Base-by-base conservation (phyloP, 2,113 vertebrate species). In the rat (Rattus norvegicus) region DNA sequence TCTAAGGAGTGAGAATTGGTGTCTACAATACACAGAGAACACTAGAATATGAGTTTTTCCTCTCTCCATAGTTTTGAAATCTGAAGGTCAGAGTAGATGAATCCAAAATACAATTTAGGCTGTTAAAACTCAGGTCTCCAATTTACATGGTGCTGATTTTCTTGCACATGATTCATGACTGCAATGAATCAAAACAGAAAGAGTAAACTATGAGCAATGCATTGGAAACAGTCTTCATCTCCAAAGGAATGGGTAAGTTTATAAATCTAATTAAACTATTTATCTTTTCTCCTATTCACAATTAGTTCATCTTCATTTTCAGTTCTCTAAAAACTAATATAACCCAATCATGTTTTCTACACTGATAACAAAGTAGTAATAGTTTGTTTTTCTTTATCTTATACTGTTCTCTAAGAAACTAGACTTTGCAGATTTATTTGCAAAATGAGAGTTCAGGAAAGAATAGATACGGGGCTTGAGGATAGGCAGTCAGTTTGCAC, bases 401-500 rank as follows among this genome's bases (percentile, higher is more conserved):
- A 30, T 4, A 56, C 3, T 88, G 20, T 13, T 2, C 6, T 56
- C 54, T 76, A 39, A 39, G n/a, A 24, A 3, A 43, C 17, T 6
- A 0, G 9, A 20, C 7, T 24, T 47, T 17, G 4, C 1, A n/a
- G 4, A 67, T 4, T 67, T n/a, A 5, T 65, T 67, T 52, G 20
- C 7, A 52, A n/a, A 65, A 4, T 52, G 1, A n/a, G 20, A 16
- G 0, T 11, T 49, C 43, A 65, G 30, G 28, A 26, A 90, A 77
- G 20, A 43, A 49, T 3, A 33, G 9, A 14, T 28, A 3, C 43
- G 2, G 0, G 19, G 5, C 19, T 10, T 33, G 11, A 43, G 19
- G 16, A 22, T 7, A 63, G 7, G 13, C 10, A 43, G 3, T 30
- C 16, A 33, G 17, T 89, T 75, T 61, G 9, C 26, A 61, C 17